Conservation (phyloP, 2,888 invertebrate species). For the Folsomia manolachei region DNA sequence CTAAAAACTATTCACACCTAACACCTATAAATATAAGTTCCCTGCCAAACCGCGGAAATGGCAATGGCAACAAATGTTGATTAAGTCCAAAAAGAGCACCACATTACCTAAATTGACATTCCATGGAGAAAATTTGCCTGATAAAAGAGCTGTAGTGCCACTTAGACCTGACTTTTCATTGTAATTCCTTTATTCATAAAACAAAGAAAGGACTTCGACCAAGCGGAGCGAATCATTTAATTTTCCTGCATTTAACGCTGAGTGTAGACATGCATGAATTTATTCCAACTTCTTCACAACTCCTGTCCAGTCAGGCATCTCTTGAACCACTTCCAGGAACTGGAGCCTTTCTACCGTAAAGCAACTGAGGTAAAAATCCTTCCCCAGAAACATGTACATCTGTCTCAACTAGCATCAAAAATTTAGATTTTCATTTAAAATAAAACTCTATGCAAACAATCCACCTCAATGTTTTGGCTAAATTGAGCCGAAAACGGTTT, state of each 20-base stretch:
- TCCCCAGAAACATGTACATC: too few relatives aligned
- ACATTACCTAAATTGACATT: neutral
- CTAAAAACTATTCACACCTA: too few relatives aligned
- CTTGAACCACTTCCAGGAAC: neutral
- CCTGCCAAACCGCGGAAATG: too few relatives aligned
- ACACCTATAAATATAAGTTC: too few relatives aligned
- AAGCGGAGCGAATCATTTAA: constrained; percentile 20
- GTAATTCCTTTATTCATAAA: neutral
- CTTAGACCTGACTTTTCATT: neutral
- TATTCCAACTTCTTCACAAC: too few relatives aligned
- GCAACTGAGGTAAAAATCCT: too few relatives aligned
- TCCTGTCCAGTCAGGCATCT: neutral
- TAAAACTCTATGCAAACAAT: neutral
- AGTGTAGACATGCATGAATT: constrained; percentile 19
- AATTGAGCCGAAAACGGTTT: neutral
- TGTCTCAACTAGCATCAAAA: too few relatives aligned
- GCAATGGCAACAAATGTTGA: neutral
- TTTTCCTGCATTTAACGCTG: constrained; percentile 16
- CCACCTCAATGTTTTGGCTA: neutral
- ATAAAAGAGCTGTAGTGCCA: neutral
- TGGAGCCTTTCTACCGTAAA: too few relatives aligned
- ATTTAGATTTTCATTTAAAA: neutral
- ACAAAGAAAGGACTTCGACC: neutral
- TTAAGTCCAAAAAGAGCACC: neutral
- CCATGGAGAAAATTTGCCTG: neutral